A percentile compares a stretch with the other conserved stretches of the same genome.
Evolutionary conservation across 2,888 invertebrate genomes (phyloP).

Genomic region (Molanna angustata): DNA sequence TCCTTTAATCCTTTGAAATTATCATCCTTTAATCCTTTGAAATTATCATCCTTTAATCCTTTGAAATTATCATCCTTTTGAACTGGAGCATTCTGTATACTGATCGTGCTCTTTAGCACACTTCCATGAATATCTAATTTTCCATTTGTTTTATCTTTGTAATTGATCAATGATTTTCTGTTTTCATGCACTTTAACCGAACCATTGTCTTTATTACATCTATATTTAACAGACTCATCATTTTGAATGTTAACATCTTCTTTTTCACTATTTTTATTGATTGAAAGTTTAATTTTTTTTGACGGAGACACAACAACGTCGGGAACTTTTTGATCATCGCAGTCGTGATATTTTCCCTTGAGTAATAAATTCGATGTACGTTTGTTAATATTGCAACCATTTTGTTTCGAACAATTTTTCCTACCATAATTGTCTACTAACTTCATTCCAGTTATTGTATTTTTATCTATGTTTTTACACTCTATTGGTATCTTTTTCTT

Average conservation of each 20-base stretch:
- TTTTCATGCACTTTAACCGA: too few relatives aligned
- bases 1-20: background rate
- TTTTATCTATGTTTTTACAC: background rate
- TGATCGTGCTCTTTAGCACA: too few relatives aligned
- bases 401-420: slow-evolving; percentile 9
- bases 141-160: too few relatives aligned
- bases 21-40: background rate
- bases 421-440: background rate
- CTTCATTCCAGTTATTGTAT: background rate
- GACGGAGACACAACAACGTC: slow-evolving; percentile 7
- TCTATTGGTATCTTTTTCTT: background rate
- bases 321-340: slow-evolving; percentile 17
- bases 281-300: slow-evolving; percentile 16
- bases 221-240: too few relatives aligned
- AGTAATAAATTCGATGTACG: slow-evolving; percentile 14
- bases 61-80: too few relatives aligned
- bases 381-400: slow-evolving; percentile 7
- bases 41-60: too few relatives aligned
- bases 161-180: too few relatives aligned
- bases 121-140: too few relatives aligned
- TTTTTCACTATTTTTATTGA: slow-evolving; percentile 1
- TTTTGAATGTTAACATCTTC: too few relatives aligned
- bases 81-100: too few relatives aligned
- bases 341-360: slow-evolving; percentile 21
- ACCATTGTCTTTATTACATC: too few relatives aligned